Percentiles rank a stretch among this genome's conserved stretches.
Evolutionary conservation across 2,797 vertebrate species (phyloP).

Genomic region (Babyrousa celebensis): DNA sequence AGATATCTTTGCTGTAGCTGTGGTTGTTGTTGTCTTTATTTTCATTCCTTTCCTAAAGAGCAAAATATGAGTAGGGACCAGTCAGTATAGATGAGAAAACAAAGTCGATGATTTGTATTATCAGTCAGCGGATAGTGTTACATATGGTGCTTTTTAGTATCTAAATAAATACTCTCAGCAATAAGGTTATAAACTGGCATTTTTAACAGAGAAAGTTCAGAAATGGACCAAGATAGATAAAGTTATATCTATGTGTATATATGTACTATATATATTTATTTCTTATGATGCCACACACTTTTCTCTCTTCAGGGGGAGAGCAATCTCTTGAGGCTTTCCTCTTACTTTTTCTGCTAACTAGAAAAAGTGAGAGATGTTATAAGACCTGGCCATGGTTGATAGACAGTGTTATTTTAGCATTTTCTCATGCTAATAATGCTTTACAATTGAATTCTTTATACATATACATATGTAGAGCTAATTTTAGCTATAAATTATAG

Average conservation of each 20-base stretch:
- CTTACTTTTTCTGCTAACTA: conserved; percentile 4
- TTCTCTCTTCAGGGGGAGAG: background rate
- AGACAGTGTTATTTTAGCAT: background rate
- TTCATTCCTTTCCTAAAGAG: background rate
- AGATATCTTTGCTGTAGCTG: background rate
- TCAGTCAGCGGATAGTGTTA: background rate
- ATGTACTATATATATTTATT: background rate
- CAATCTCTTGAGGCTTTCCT: conserved; percentile 17
- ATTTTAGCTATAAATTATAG: conserved; percentile 19
- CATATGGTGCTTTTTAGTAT: conserved; percentile 7
- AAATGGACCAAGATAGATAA: background rate
- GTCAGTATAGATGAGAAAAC: background rate
- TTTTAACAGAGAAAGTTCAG: background rate
- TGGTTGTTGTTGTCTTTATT: conserved; percentile 3
- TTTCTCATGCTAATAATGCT: conserved; percentile 10
- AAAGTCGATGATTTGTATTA: background rate
- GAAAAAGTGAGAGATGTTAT: conserved; percentile 26
- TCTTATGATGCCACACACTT: background rate
- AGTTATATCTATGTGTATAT: background rate
- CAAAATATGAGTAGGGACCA: conserved; percentile 4
- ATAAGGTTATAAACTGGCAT: background rate
- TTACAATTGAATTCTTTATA: conserved; percentile 37
- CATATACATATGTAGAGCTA: conserved; percentile 18
- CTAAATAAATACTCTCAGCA: background rate
- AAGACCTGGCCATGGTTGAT: background rate